These are phyloP conservation scores for Corythoichthys haematopterus DNA, from an alignment of 2,113 vertebrate genomes.

Conservation along the genomic window DNA sequence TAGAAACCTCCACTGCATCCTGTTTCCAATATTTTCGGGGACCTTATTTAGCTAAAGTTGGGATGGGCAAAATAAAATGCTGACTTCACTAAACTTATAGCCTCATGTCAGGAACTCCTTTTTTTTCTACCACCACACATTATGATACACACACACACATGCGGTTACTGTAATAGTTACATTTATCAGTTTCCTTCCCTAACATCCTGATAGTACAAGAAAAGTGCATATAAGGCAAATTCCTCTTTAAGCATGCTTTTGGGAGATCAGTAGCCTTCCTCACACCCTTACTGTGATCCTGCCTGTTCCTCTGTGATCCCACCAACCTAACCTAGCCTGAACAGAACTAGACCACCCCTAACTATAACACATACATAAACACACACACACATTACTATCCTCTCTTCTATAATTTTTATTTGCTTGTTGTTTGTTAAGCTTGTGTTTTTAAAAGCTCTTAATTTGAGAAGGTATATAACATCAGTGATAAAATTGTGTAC, in stretches of 20 bases:
- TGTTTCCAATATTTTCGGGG: neutral
- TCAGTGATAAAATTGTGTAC: neutral
- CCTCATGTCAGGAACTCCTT: too few species aligned
- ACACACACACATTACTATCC: constrained; percentile 11
- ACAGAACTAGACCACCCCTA: neutral
- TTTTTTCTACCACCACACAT: too few species aligned
- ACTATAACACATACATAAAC: constrained; percentile 3
- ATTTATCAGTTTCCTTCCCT: neutral
- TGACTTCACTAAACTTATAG: neutral
- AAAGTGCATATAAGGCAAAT: neutral
- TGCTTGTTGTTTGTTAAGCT: neutral
- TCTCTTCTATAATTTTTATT: neutral
- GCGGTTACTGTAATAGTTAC: neutral
- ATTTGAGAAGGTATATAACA: neutral
- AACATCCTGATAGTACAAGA: neutral
- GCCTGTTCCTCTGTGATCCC: neutral
- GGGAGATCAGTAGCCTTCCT: neutral
- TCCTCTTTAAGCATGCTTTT: constrained; percentile 3
- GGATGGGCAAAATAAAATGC: neutral
- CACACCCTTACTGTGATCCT: neutral
- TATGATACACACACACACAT: too few species aligned
- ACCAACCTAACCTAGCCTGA: neutral
- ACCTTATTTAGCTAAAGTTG: neutral
- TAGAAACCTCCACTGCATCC: neutral
- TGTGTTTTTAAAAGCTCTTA: neutral